These are phyloP conservation scores for Acanthosepion lycidas DNA, from an alignment of 2,888 invertebrate genomes.

Conservation along the genomic window DNA sequence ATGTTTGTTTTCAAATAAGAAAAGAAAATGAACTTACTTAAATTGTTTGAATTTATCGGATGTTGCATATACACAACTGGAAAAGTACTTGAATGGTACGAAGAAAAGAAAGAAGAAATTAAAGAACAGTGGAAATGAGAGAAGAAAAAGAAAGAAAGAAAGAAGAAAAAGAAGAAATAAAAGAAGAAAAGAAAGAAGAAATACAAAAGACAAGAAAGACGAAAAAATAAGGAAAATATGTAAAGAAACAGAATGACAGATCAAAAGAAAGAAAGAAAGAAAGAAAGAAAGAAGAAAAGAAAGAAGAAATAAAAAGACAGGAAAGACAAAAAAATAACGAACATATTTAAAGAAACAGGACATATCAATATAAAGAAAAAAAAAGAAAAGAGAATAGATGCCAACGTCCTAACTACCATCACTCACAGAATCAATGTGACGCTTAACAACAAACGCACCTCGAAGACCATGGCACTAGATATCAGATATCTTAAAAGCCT, in stretches of 20 bases:
- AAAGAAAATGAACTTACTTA: not conserved
- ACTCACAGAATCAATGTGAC: too few relatives aligned
- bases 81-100: not conserved
- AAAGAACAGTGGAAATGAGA: too few relatives aligned
- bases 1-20: not conserved
- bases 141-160: not conserved
- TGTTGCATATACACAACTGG: not conserved
- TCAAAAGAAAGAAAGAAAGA: not conserved
- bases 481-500: too few relatives aligned
- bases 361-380: too few relatives aligned
- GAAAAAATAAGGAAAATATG: too few relatives aligned
- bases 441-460: too few relatives aligned
- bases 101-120: not conserved
- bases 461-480: too few relatives aligned
- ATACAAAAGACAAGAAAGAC: rapidly evolving
- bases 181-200: not conserved
- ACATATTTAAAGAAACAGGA: too few relatives aligned
- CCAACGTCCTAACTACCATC: too few relatives aligned
- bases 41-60: constrained; percentile 13
- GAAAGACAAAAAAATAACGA: too few relatives aligned
- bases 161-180: not conserved
- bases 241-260: not conserved
- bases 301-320: not conserved
- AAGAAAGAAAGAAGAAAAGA: not conserved
- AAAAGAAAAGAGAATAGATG: too few relatives aligned